Conservation (phyloP, 2,888 invertebrate species). For the Abscondita cerata region DNA sequence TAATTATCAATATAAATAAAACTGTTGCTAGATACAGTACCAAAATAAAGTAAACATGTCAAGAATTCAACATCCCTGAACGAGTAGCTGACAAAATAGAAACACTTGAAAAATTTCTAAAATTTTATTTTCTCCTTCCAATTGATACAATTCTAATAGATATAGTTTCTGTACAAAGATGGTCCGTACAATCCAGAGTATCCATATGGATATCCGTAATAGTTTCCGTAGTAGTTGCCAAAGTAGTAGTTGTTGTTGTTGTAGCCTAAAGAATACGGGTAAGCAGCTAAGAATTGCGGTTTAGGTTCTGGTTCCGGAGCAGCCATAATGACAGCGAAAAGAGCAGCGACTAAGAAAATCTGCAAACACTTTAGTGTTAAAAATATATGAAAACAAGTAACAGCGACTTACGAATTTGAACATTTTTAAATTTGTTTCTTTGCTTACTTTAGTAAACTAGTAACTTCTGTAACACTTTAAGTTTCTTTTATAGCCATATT, state of each 20-base stretch:
- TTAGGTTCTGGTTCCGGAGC: slow-evolving; percentile 26
- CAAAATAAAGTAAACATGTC: too few relatives aligned
- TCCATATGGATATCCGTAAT: background rate
- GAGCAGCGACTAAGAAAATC: slow-evolving; percentile 25
- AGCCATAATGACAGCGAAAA: slow-evolving; percentile 32
- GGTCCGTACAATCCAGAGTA: slow-evolving; percentile 4
- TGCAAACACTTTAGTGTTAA: slow-evolving; percentile 15
- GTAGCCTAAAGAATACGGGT: background rate
- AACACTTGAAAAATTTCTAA: too few relatives aligned
- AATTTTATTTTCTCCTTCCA: too few relatives aligned
- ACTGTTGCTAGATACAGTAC: too few relatives aligned
- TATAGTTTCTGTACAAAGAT: too few relatives aligned
- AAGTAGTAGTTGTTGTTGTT: background rate
- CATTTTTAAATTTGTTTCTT: slow-evolving; percentile 13
- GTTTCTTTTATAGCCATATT: too few relatives aligned
- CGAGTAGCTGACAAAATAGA: too few relatives aligned
- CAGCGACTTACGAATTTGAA: slow-evolving; percentile 16
- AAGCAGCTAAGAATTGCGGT: slow-evolving; percentile 8
- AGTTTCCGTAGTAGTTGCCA: background rate
- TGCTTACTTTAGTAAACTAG: too few relatives aligned
- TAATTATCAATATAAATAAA: too few relatives aligned
- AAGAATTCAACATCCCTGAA: too few relatives aligned
- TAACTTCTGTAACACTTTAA: too few relatives aligned
- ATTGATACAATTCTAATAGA: too few relatives aligned
- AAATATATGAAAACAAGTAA: background rate